Evolutionary conservation across 2,797 vertebrate species (phyloP).

Genomic region (Microhierax caerulescens): DNA sequence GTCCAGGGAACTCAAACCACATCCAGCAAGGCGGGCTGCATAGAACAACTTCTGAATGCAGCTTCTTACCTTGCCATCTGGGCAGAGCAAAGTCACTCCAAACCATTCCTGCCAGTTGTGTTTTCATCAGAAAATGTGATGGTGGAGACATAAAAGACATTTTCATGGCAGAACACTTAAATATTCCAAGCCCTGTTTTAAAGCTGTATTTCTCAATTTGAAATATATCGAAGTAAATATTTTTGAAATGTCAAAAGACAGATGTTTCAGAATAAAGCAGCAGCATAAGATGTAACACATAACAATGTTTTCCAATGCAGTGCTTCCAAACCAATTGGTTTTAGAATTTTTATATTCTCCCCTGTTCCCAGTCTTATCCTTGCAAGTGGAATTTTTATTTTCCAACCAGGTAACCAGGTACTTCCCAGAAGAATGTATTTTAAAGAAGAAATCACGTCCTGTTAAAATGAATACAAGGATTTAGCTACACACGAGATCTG

Average conservation of each 20-base stretch:
- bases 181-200: not conserved
- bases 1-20: not conserved
- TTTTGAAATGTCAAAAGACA: constrained; percentile 12
- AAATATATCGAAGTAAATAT: not conserved
- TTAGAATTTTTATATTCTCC: not conserved
- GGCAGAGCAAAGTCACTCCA: not conserved
- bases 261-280: not conserved
- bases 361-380: not conserved
- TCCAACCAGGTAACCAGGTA: not conserved
- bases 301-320: not conserved
- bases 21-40: not conserved
- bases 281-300: not conserved
- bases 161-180: not conserved
- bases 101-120: not conserved
- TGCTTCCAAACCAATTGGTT: not conserved
- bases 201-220: constrained; percentile 21
- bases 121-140: not conserved
- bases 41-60: not conserved
- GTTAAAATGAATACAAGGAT: not conserved
- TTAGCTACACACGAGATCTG: not conserved
- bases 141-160: not conserved
- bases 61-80: not conserved
- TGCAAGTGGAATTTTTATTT: not conserved
- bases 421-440: not conserved
- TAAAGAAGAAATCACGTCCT: not conserved